phyloP scores from a whole-genome alignment of 2,113 vertebrate genomes.

The Takifugu flavidus region DNA sequence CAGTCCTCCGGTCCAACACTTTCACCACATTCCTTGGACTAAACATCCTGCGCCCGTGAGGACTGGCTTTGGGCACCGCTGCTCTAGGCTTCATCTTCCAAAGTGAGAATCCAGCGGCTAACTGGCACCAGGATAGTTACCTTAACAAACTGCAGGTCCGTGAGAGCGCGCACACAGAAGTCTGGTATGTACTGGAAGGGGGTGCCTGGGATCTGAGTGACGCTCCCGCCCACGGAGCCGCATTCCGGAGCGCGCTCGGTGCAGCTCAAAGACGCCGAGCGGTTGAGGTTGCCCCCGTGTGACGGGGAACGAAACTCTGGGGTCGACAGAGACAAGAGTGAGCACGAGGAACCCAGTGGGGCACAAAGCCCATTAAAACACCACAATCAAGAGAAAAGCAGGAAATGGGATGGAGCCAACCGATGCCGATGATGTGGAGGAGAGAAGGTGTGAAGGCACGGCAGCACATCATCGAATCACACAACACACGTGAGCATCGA shows the following conservation, averaged over 20 bases:
- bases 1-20: too few species aligned
- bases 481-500: not conserved
- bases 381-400: too few species aligned
- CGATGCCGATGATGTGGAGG: not conserved
- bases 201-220: slow-evolving; percentile 77
- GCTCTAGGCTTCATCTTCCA: too few species aligned
- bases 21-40: too few species aligned
- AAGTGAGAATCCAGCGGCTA: not conserved
- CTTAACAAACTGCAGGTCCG: slow-evolving; percentile 92
- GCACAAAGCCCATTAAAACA: too few species aligned
- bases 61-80: too few species aligned
- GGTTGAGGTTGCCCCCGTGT: slow-evolving; percentile 82
- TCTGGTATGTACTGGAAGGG: slow-evolving; percentile 83
- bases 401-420: not conserved
- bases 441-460: not conserved
- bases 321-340: not conserved
- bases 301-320: slow-evolving; percentile 86
- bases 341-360: not conserved
- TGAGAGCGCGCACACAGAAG: slow-evolving; percentile 89
- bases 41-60: too few species aligned
- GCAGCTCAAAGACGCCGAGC: slow-evolving; percentile 85
- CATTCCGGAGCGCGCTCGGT: slow-evolving; percentile 79
- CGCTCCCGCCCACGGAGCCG: slow-evolving; percentile 73
- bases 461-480: slow-evolving; percentile 16
- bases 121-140: slow-evolving; percentile 52